These are phyloP conservation scores for Maccullochella peelii DNA, from an alignment of 2,113 vertebrate species.

Conservation along the genomic window DNA sequence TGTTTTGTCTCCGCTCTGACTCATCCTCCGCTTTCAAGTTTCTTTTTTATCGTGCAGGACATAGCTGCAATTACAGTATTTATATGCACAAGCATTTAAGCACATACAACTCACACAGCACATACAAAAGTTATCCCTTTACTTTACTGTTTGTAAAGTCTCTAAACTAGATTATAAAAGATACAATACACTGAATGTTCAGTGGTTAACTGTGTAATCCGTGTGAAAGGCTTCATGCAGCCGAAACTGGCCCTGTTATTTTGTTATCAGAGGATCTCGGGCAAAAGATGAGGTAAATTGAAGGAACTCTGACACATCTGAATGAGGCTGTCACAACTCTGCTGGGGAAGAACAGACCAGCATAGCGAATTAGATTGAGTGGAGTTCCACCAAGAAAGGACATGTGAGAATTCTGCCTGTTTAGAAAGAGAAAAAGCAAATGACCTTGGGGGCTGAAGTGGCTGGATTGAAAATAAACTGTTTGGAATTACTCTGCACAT, in stretches of 20 bases:
- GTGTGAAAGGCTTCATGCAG: constrained; percentile 12
- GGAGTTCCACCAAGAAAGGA: constrained; percentile 66
- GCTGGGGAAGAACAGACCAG: constrained; percentile 59
- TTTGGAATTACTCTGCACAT: constrained; percentile 86
- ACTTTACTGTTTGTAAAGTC: not conserved
- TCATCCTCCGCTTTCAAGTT: constrained; percentile 17
- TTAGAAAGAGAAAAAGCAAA: constrained; percentile 74
- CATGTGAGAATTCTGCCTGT: constrained; percentile 72
- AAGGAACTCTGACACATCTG: constrained; percentile 55
- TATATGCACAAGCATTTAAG: not conserved
- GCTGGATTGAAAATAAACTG: constrained; percentile 86
- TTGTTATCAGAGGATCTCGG: constrained; percentile 43
- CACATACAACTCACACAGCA: not conserved
- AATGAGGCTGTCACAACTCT: constrained; percentile 60
- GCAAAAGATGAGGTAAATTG: constrained; percentile 42
- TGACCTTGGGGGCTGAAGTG: constrained; percentile 82
- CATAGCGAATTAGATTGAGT: constrained; percentile 64
- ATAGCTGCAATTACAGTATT: not conserved
- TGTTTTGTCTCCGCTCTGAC: constrained; percentile 35
- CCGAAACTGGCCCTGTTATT: constrained; percentile 17
- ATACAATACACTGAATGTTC: not conserved
- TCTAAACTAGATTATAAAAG: not conserved
- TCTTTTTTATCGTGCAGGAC: not conserved
- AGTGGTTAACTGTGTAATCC: not conserved
- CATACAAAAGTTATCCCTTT: not conserved